Percentiles rank a stretch among this genome's conserved stretches.
Conservation (phyloP, 2,888 invertebrate species). For the Ophion slaviceki region DNA sequence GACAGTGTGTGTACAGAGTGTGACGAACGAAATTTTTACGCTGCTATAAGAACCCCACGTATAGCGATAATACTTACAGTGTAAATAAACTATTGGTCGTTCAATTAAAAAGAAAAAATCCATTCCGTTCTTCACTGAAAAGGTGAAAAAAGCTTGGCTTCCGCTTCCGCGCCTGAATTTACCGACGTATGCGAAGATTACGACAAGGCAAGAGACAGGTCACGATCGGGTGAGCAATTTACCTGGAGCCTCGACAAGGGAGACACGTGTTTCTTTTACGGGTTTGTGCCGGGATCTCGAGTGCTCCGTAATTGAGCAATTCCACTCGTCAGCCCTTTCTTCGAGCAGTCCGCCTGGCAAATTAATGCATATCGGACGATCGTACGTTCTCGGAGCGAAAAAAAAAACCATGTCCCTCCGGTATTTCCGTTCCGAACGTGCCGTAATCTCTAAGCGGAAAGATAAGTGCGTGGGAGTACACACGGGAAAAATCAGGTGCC, state of each 20-base stretch:
- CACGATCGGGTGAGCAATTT: conserved; percentile 54
- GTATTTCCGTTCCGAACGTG: conserved; percentile 17
- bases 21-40: no score
- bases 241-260: conserved; percentile 39
- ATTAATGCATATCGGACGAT: conserved; percentile 54
- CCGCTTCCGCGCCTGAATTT: conserved; percentile 71
- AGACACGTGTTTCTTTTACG: conserved; percentile 20
- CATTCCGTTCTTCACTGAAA: no score
- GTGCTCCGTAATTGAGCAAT: conserved; percentile 75
- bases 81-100: no score
- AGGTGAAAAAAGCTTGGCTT: no score
- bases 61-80: no score
- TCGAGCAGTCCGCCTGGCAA: conserved; percentile 39
- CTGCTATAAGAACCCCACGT: no score
- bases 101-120: not conserved
- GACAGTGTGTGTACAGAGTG: no score
- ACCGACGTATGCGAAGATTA: conserved; percentile 66
- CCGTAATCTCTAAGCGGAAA: no score
- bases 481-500: not conserved
- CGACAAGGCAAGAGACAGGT: not conserved
- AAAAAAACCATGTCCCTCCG: not conserved
- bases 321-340: conserved; percentile 66
- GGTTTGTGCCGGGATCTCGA: conserved; percentile 15
- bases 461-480: no score
- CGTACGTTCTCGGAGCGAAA: conserved; percentile 15